Evolutionary conservation across 2,113 vertebrate species (phyloP), one percentile per base, ranked within the genome.

Genomic region (Crocuta crocuta): DNA sequence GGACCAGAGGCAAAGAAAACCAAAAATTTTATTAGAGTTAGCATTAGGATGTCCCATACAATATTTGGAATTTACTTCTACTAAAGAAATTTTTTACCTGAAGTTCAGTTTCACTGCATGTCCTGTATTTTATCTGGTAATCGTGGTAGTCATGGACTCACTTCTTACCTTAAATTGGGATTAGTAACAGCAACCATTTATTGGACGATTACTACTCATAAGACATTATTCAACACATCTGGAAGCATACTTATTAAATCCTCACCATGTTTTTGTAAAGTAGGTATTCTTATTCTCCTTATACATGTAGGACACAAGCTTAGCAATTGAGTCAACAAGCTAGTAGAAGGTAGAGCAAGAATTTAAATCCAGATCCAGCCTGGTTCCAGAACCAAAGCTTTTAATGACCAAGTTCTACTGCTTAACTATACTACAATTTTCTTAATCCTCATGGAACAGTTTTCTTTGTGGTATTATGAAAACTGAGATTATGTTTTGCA

Each of bases 21-120:
- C 78, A 98, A 97, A 99, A 98, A 84, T 39, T 61, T 7, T 89
- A 31, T 91, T 89, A 3, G 76, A 86, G 24, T 79, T 45, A 84
- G 11, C 26, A 53, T 74, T 74, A 81, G 43, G 39, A 63, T 82
- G 4, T 26, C 33, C 24, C 6, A n/a, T 55, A 3, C 1, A 96
- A 76, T 70, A 93, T 76, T 74, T 89, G 35, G 21, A 35, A 91
- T 74, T 63, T 82, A 53, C 13, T 68, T 76, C 74, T 61, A 85
- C 21, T 85, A 92, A 84, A 79, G 58, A 79, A 50, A 21, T 17
- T 23, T 68, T n/a, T n/a, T 33, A 93, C 7, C 53, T 78, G 33
- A 66, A 88, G 71, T 83, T 91, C 35, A 84, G 21, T 61, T 79
- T 58, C 55, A 71, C 26, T 88, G 3, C 17, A 21, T 68, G 7